Conservation (phyloP, 2,797 vertebrate genomes). For the Calcarius lapponicus region DNA sequence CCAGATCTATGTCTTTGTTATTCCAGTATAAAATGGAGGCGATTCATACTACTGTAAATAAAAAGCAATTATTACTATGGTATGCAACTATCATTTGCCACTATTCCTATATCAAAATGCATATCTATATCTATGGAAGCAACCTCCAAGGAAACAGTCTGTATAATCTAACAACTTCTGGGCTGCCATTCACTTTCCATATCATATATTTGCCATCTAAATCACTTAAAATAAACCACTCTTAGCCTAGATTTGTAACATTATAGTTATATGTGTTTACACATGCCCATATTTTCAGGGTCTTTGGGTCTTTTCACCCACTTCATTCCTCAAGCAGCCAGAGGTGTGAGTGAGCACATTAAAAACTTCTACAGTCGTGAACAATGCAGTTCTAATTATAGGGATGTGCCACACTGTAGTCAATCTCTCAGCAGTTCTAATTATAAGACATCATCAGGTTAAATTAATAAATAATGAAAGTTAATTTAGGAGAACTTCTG, state of each 20-base stretch:
- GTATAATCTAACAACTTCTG: background rate
- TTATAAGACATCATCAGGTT: constrained; percentile 59
- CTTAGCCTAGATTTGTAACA: background rate
- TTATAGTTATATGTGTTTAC: background rate
- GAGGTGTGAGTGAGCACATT: background rate
- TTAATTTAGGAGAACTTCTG: constrained; percentile 56
- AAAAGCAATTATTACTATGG: background rate
- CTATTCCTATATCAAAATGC: background rate
- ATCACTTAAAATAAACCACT: background rate
- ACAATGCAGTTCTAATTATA: constrained; percentile 59
- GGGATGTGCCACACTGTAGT: constrained; percentile 7
- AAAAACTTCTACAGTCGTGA: constrained; percentile 3
- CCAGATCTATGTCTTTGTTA: background rate
- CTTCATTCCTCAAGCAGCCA: background rate
- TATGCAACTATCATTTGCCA: background rate
- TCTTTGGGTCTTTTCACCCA: background rate
- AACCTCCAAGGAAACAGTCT: background rate
- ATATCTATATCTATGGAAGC: background rate
- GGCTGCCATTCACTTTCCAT: background rate
- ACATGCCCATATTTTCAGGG: background rate
- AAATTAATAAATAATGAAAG: constrained; percentile 69
- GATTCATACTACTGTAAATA: background rate
- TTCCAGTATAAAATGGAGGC: background rate
- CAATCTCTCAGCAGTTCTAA: constrained; percentile 58
- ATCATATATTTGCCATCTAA: background rate